phyloP scores from a whole-genome alignment of 2,888 invertebrate genomes.

The Emmelina monodactyla region DNA sequence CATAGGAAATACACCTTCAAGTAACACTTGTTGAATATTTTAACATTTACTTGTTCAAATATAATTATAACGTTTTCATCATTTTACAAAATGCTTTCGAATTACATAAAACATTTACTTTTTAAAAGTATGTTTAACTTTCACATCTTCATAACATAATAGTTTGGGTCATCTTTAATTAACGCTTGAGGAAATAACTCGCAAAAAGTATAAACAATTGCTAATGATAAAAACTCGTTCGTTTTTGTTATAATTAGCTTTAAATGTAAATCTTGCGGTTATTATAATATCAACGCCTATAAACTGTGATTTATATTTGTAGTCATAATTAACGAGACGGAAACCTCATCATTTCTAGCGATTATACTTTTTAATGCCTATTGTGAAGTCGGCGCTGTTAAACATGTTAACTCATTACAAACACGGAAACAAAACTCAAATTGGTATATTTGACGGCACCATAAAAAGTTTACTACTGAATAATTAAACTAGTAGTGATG shows the following conservation, averaged over 20 bases:
- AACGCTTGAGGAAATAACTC: no score
- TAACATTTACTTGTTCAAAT: no score
- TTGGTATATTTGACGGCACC: neutral
- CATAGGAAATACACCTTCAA: no score
- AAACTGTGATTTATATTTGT: slow-evolving; percentile 1
- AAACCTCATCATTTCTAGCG: neutral
- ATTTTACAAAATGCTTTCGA: no score
- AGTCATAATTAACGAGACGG: neutral
- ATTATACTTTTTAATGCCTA: neutral
- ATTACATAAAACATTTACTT: no score
- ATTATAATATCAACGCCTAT: neutral
- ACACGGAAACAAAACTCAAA: neutral
- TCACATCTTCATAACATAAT: no score
- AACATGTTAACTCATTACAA: neutral
- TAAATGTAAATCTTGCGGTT: neutral
- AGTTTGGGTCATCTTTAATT: no score
- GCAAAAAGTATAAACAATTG: no score
- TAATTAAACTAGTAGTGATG: neutral
- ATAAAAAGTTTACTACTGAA: neutral
- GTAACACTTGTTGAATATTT: no score
- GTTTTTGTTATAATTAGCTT: neutral
- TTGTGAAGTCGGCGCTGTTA: neutral
- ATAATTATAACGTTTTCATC: no score
- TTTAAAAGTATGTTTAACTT: no score
- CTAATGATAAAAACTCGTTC: neutral